phyloP scores from a whole-genome alignment of 2,888 invertebrate species.

The Leuctra nigra region DNA sequence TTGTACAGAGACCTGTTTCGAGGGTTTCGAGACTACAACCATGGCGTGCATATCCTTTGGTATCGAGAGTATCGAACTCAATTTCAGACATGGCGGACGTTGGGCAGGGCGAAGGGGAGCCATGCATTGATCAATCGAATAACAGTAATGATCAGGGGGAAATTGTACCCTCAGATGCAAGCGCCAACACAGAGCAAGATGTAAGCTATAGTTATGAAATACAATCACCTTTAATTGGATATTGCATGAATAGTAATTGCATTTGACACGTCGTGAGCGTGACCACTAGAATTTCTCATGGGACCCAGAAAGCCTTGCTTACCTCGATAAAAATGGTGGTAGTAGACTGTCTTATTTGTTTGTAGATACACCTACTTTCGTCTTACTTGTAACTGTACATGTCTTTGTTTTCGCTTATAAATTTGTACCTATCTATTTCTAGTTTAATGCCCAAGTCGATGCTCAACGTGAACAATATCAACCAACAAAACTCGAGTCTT shows the following conservation, averaged over 20 bases:
- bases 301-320: too few relatives aligned
- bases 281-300: too few relatives aligned
- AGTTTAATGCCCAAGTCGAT: constrained; percentile 24
- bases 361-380: too few relatives aligned
- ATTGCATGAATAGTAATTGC: too few relatives aligned
- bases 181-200: background rate
- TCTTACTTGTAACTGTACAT: too few relatives aligned
- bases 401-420: too few relatives aligned
- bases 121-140: constrained; percentile 12
- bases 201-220: too few relatives aligned
- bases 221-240: too few relatives aligned
- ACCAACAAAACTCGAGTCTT: constrained; percentile 66
- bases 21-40: constrained; percentile 4
- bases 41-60: background rate
- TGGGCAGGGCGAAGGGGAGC: background rate
- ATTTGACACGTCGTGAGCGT: too few relatives aligned
- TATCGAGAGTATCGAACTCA: background rate
- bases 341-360: too few relatives aligned
- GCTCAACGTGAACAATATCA: constrained; percentile 40
- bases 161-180: background rate
- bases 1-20: constrained; percentile 1
- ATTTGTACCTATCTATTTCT: too few relatives aligned
- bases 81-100: constrained; percentile 22
- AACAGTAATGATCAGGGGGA: background rate
- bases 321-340: too few relatives aligned